Evolutionary conservation across 2,113 vertebrate genomes (phyloP).

Genomic region (Pseudorasbora parva): DNA sequence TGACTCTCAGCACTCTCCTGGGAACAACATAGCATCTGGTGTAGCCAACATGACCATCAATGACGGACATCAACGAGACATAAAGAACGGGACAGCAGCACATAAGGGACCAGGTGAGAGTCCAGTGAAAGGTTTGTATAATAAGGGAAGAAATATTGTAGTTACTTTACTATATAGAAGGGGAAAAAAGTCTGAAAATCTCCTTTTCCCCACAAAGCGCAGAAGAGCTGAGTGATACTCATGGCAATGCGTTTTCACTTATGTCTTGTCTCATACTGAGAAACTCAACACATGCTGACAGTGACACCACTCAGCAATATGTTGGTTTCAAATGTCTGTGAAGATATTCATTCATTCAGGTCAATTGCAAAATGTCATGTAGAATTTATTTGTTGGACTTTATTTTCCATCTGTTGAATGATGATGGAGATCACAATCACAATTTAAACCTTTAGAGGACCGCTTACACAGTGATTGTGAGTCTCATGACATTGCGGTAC

Average conservation of each 20-base stretch:
- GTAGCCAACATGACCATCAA: conserved; percentile 50
- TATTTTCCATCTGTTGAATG: conserved; percentile 20
- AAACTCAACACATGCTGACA: conserved; percentile 22
- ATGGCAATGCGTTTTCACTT: not conserved
- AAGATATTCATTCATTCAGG: conserved; percentile 11
- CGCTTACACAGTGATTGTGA: not conserved
- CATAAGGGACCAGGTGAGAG: conserved; percentile 41
- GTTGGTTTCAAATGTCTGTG: conserved; percentile 10
- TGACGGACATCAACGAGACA: conserved; percentile 47
- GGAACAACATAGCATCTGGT: conserved; percentile 60
- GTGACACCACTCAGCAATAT: not conserved
- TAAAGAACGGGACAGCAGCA: conserved; percentile 59
- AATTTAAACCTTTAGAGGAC: not conserved
- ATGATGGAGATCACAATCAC: not conserved
- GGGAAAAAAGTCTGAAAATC: not conserved
- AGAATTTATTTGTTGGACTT: conserved; percentile 3
- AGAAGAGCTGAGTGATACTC: conserved; percentile 8
- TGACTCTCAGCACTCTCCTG: conserved; percentile 61
- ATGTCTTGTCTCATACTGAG: conserved; percentile 18
- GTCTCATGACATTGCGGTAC: not conserved
- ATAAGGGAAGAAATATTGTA: not conserved
- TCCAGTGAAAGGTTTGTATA: conserved; percentile 58
- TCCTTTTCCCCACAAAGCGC: not conserved
- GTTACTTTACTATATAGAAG: not conserved
- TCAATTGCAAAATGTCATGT: not conserved